Conservation (phyloP, 1,140 invertebrate species). For the Probaryconus sp. region DNA sequence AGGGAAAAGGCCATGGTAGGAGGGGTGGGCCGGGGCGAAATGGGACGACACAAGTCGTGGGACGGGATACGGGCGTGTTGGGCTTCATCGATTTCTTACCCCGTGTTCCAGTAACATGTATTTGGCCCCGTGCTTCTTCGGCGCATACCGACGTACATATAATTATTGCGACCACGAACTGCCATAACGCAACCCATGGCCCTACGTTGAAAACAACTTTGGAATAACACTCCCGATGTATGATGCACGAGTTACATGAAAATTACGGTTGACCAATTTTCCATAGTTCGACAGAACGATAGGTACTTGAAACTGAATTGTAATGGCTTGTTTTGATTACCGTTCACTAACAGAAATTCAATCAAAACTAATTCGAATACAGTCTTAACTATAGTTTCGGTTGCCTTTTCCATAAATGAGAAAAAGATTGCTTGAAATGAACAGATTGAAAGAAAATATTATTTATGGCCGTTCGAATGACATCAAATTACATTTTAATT, state of each 20-base stretch:
- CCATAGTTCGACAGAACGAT: too few relatives aligned
- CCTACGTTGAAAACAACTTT: slow-evolving; percentile 11
- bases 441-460: too few relatives aligned
- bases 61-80: slow-evolving; percentile 62
- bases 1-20: slow-evolving; percentile 43
- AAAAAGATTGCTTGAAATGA: too few relatives aligned
- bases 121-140: slow-evolving; percentile 44
- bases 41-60: slow-evolving; percentile 54
- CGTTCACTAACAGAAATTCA: too few relatives aligned
- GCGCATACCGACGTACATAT: slow-evolving; percentile 33
- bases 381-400: too few relatives aligned
- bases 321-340: too few relatives aligned
- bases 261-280: too few relatives aligned
- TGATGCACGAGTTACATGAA: slow-evolving; percentile 29
- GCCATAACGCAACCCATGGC: slow-evolving; percentile 1
- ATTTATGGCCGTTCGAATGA: too few relatives aligned
- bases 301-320: too few relatives aligned
- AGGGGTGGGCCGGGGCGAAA: slow-evolving; percentile 26
- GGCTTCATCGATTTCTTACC: slow-evolving; percentile 77
- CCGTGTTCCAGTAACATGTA: slow-evolving; percentile 74
- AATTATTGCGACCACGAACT: slow-evolving; percentile 39
- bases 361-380: too few relatives aligned
- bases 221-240: neutral
- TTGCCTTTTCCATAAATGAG: too few relatives aligned
- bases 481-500: too few relatives aligned